These are phyloP conservation scores for Thalpophila matura DNA, from an alignment of 2,888 invertebrate genomes.

Conservation along the genomic window DNA sequence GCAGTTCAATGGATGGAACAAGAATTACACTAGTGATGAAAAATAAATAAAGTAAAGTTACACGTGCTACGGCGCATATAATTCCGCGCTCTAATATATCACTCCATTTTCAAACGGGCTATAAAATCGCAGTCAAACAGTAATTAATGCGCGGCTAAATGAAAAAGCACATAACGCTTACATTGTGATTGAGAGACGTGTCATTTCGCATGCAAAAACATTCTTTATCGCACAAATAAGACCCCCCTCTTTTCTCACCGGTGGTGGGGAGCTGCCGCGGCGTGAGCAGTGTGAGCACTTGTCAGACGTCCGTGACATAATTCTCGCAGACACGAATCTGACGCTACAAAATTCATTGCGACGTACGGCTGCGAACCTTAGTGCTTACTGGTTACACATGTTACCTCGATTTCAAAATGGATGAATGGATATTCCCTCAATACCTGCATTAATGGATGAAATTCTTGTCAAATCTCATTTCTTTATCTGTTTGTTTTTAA, in stretches of 20 bases:
- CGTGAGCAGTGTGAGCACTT: constrained; percentile 7
- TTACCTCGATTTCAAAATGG: too few relatives aligned
- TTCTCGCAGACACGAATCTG: constrained; percentile 57
- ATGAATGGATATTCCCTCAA: too few relatives aligned
- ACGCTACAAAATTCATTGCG: constrained; percentile 51
- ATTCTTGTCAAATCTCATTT: constrained; percentile 6
- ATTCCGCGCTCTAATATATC: constrained; percentile 11
- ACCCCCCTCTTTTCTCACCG: neutral
- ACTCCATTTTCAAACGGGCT: constrained; percentile 11
- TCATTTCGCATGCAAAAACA: constrained; percentile 30
- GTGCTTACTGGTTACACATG: too few relatives aligned
- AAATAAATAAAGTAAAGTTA: neutral
- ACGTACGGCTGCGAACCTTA: constrained; percentile 26
- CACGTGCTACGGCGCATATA: too few relatives aligned
- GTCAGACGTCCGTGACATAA: constrained; percentile 55
- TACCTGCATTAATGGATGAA: neutral
- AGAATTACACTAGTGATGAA: neutral
- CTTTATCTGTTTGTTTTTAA: neutral
- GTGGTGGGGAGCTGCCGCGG: neutral
- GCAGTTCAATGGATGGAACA: neutral
- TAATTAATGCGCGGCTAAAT: constrained; percentile 14
- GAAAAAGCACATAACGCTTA: constrained; percentile 22
- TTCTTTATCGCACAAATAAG: constrained; percentile 32
- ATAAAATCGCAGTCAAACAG: constrained; percentile 7
- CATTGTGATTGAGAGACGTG: constrained; percentile 12